Evolutionary conservation across 2,888 invertebrate species (phyloP), one percentile per base, ranked within the genome.

Genomic region (Opisthograptis luteolata): DNA sequence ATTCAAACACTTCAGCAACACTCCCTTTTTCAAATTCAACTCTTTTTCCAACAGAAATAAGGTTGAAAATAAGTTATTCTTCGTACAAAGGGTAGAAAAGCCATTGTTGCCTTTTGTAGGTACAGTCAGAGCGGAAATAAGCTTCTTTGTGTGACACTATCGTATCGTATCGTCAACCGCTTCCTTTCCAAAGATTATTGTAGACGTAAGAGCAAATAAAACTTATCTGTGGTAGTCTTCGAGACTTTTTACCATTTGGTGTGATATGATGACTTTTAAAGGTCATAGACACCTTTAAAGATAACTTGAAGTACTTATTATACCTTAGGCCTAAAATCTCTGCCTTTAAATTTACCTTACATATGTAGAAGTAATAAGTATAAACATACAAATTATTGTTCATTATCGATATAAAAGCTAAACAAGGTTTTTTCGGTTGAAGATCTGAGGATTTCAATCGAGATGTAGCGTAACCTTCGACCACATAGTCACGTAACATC

Each of bases 141-240:
- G 87, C 82, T 83, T 76, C 88, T 88, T 89, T 90, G 89, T 88
- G 79, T 78, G 87, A 85, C 86, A 80, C 74, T 81, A 79, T 80
- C 79, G 76, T 77, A 83, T 86, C 80, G 84, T 77, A 81, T 87
- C 82, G 87, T 82, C 82, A 84, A 82, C 84, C 81, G 87, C 81
- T 88, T 87, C 85, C 87, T 84, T 79, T 84, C 80, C 72, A 76
- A 72, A 87, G 87, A 88, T 87, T 84, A 86, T 84, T 86, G 84
- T 84, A 76, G 82, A 82, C 79, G 72, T 69, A 60, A 72, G 72
- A 76, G 84, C 84, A 86, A 88, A 89, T 88, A 88, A 83, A 79
- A 84, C 67, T 79, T 86, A 85, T 88, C 84, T 48, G 22, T 52
- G 35, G 31, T n/a, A 45, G 49, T 41, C 24, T 54, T 28, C 2